phyloP scores from a whole-genome alignment of 2,888 invertebrate genomes.

The Scelioninae gen. 1 region DNA sequence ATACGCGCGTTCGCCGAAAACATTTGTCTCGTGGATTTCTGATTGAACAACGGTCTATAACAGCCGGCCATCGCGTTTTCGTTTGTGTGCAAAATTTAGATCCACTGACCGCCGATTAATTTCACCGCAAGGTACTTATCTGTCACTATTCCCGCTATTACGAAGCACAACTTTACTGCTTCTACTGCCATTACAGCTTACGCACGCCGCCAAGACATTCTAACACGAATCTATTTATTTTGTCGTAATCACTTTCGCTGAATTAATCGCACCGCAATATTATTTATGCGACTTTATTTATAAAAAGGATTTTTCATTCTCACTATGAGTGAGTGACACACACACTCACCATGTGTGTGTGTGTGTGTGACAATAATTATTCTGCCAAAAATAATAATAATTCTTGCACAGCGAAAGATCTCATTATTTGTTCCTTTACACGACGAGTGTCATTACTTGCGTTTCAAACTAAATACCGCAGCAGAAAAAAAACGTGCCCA shows the following conservation, averaged over 20 bases:
- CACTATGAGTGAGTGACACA: conserved; percentile 1
- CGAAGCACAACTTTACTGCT: conserved; percentile 76
- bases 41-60: conserved; percentile 73
- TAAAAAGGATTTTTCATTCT: conserved; percentile 23
- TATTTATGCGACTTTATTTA: conserved; percentile 41
- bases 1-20: conserved; percentile 68
- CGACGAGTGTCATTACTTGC: conserved; percentile 55
- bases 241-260: conserved; percentile 59
- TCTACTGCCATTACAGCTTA: conserved; percentile 71
- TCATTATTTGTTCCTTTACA: conserved; percentile 54
- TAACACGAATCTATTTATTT: conserved; percentile 66
- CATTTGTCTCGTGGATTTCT: conserved; percentile 64
- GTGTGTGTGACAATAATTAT: conserved; percentile 58
- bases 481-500: background rate
- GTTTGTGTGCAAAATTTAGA: conserved; percentile 78
- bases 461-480: conserved; percentile 39
- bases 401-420: conserved; percentile 42
- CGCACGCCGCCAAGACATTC: conserved; percentile 74
- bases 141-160: conserved; percentile 77
- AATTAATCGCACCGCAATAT: conserved; percentile 58
- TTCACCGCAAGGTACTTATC: conserved; percentile 77
- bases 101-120: conserved; percentile 79
- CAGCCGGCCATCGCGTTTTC: conserved; percentile 62
- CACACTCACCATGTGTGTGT: too few relatives aligned
- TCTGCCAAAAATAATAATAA: conserved; percentile 48